phyloP scores from a whole-genome alignment of 1,140 invertebrate species.

The Heliconius hewitsoni region DNA sequence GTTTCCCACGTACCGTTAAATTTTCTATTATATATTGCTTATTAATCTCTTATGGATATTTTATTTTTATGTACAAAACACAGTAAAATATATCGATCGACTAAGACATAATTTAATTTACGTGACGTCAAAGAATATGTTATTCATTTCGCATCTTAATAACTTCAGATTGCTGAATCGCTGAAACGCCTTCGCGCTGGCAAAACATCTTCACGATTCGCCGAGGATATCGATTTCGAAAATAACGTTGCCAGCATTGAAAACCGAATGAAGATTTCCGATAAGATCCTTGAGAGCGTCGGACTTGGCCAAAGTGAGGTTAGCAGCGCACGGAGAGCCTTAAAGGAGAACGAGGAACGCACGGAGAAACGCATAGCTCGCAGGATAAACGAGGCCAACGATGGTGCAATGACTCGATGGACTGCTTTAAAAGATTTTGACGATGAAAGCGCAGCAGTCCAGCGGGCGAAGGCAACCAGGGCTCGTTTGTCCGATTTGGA shows the following conservation, averaged over 20 bases:
- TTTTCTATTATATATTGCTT: no score
- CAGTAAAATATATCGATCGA: no score
- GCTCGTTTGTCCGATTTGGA: slow-evolving; percentile 83
- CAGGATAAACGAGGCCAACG: slow-evolving; percentile 66
- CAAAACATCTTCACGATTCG: slow-evolving; percentile 79
- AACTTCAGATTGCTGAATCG: slow-evolving; percentile 75
- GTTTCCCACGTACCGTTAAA: no score
- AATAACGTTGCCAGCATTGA: slow-evolving; percentile 80
- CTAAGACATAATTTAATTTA: no score
- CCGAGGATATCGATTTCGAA: slow-evolving; percentile 83
- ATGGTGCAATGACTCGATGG: slow-evolving; percentile 79
- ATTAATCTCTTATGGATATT: no score
- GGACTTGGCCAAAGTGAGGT: slow-evolving; percentile 75
- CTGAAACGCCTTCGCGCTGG: slow-evolving; percentile 79
- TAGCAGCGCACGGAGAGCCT: slow-evolving; percentile 64
- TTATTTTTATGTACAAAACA: no score
- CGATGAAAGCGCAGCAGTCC: slow-evolving; percentile 67
- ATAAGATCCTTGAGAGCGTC: slow-evolving; percentile 83
- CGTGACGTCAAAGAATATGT: no score
- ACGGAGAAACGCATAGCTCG: slow-evolving; percentile 79
- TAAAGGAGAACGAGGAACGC: slow-evolving; percentile 77
- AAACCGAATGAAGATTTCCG: slow-evolving; percentile 80
- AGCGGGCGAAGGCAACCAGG: slow-evolving; percentile 69
- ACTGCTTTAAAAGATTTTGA: slow-evolving; percentile 74
- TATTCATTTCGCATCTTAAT: not conserved